These are phyloP conservation scores for Sarcophaga subvicina DNA, from an alignment of 2,888 invertebrate genomes.

Conservation along the genomic window DNA sequence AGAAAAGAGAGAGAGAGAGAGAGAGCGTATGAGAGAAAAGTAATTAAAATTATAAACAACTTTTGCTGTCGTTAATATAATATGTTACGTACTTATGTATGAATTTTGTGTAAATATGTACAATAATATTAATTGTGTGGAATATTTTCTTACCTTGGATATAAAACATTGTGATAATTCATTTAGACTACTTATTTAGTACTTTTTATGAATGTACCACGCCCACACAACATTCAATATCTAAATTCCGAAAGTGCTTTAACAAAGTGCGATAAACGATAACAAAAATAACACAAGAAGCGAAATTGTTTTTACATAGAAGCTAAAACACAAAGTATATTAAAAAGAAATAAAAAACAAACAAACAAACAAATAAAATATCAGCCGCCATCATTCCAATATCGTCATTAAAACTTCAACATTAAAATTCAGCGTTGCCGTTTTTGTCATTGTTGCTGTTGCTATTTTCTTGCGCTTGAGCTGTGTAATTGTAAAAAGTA, in stretches of 20 bases:
- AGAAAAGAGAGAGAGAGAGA: not conserved
- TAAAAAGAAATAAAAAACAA: not conserved
- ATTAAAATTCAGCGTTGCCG: conserved; percentile 4
- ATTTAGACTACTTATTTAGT: conserved; percentile 6
- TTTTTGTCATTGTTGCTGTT: conserved; percentile 4
- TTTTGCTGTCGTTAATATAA: no score
- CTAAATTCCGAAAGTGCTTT: conserved; percentile 40
- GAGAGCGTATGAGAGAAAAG: no score
- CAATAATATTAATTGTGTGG: not conserved
- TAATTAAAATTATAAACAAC: no score
- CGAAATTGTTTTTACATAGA: conserved; percentile 18
- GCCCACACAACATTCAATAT: conserved; percentile 46
- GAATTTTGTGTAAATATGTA: not conserved
- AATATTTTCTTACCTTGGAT: conserved; percentile 19
- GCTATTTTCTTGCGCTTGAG: conserved; percentile 30
- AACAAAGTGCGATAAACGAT: conserved; percentile 36
- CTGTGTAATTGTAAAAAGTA: conserved; percentile 55
- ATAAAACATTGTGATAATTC: conserved; percentile 31
- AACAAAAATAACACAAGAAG: conserved; percentile 26
- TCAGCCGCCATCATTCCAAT: conserved; percentile 29
- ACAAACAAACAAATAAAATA: conserved; percentile 20
- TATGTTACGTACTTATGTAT: no score
- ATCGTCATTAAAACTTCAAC: conserved; percentile 28
- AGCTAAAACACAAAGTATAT: not conserved
- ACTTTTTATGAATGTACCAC: conserved; percentile 51